These are phyloP conservation scores for Helogale parvula DNA, from an alignment of 2,113 vertebrate genomes.

Conservation along the genomic window DNA sequence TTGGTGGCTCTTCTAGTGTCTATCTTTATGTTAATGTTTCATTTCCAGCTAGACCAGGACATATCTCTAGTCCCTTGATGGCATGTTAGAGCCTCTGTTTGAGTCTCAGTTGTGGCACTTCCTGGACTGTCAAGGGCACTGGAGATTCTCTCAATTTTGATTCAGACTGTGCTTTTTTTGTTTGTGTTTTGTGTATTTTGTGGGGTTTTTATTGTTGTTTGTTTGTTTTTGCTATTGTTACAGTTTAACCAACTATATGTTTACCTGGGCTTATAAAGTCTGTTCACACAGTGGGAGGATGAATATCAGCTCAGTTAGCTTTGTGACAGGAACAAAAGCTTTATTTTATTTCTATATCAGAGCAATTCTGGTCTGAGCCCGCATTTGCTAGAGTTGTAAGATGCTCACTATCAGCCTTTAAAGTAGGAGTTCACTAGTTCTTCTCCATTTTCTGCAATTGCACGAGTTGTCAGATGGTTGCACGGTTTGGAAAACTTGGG, in stretches of 20 bases:
- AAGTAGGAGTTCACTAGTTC: neutral
- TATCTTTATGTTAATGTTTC: neutral
- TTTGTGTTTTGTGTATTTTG: neutral
- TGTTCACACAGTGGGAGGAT: neutral
- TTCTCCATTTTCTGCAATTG: neutral
- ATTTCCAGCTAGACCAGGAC: neutral
- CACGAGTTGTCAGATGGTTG: neutral
- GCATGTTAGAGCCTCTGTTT: neutral
- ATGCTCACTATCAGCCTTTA: neutral
- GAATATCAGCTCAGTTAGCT: neutral
- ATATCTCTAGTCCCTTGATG: neutral
- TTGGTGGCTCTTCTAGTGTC: neutral
- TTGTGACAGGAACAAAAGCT: neutral
- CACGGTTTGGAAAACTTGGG: neutral
- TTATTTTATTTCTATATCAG: neutral
- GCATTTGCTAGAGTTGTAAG: neutral
- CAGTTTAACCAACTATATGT: neutral
- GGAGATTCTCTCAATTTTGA: neutral
- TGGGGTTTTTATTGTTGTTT: no score
- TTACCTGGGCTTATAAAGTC: neutral
- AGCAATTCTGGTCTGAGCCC: slow-evolving; percentile 17
- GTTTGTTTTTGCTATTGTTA: neutral
- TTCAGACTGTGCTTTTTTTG: neutral
- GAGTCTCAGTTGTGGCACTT: neutral
- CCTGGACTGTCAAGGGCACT: neutral